A percentile compares a stretch with the other conserved stretches of the same genome.
These are phyloP conservation scores for Cheilosia variabilis DNA, from an alignment of 2,888 invertebrate species.

Conservation along the genomic window DNA sequence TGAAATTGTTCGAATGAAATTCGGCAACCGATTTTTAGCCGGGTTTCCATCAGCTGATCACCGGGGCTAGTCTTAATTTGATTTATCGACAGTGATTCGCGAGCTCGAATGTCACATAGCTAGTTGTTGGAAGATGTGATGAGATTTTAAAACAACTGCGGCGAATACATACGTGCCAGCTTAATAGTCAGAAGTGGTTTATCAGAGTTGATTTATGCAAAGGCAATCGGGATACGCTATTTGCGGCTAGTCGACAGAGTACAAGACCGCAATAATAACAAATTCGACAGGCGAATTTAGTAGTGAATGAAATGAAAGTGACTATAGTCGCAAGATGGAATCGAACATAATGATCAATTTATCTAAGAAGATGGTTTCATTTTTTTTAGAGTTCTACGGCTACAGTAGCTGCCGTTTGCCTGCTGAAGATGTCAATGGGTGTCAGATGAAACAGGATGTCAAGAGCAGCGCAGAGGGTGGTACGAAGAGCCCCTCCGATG, in stretches of 20 bases:
- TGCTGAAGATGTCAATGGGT: too few relatives aligned
- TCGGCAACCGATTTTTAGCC: slow-evolving; percentile 16
- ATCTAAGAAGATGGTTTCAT: too few relatives aligned
- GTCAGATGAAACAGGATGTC: too few relatives aligned
- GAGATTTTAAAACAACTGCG: slow-evolving; percentile 12
- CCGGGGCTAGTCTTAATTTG: slow-evolving; percentile 25
- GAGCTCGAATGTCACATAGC: slow-evolving; percentile 31
- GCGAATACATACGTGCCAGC: background rate
- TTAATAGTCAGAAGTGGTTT: background rate
- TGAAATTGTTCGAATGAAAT: slow-evolving; percentile 2
- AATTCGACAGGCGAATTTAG: background rate
- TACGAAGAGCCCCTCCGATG: too few relatives aligned
- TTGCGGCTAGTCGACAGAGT: background rate
- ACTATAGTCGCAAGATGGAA: background rate
- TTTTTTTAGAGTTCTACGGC: too few relatives aligned
- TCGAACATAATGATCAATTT: too few relatives aligned
- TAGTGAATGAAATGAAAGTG: background rate
- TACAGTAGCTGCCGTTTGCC: too few relatives aligned
- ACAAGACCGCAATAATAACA: slow-evolving; percentile 16
- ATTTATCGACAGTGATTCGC: slow-evolving; percentile 14
- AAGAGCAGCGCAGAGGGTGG: too few relatives aligned
- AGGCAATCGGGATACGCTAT: background rate
- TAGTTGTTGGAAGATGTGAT: slow-evolving; percentile 16
- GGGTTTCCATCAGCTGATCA: slow-evolving; percentile 45
- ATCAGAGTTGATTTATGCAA: background rate